Evolutionary conservation across 2,888 invertebrate species (phyloP), one percentile per base, ranked within the genome.

Genomic region (Colletes collaris): DNA sequence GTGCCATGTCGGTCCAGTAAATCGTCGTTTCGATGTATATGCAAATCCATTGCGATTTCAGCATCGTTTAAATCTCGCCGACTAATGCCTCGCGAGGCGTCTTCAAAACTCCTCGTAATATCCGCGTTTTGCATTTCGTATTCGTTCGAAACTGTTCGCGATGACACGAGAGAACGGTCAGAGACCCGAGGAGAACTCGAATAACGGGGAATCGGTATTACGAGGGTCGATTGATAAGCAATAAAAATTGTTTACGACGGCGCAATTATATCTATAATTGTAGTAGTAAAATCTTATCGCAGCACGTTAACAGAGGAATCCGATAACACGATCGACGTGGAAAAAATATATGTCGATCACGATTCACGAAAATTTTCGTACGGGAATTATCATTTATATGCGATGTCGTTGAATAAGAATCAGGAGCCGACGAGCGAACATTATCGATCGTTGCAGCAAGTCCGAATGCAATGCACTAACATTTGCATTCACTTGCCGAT

Each of bases 1-100:
- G 89, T 91, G 91, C 81, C n/a, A 67, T 60, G 84, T 75, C 81
- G 82, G 80, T 74, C 69, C 81, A 82, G 82, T 83, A 79, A 81
- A 59, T 59, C 82, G 81, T 68, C 81, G 66, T 76, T 84, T 73
- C 80, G 67, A 63, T 87, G 80, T 79, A 83, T 82, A 86, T 86
- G 80, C 83, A 84, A 85, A 85, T 86, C 68, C 35, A 10, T 37
- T 40, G 72, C 73, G 78, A 81, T 84, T 69, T 63, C 58, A 65
- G 50, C 37, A 58, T 35, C 70, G 72, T 73, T 76, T 72, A 5
- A 11, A 13, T 27, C 40, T 40, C 40, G 40, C 3, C 37, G 10
- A 27, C 8, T 71, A 13, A 53, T 44, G 55, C 46, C 72, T 76
- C 71, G 27, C 62, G 62, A 37, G 52, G 35, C 27, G 59, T 72